phyloP scores from a whole-genome alignment of 1,140 invertebrate species.

The Oncopodura yosiiana region DNA sequence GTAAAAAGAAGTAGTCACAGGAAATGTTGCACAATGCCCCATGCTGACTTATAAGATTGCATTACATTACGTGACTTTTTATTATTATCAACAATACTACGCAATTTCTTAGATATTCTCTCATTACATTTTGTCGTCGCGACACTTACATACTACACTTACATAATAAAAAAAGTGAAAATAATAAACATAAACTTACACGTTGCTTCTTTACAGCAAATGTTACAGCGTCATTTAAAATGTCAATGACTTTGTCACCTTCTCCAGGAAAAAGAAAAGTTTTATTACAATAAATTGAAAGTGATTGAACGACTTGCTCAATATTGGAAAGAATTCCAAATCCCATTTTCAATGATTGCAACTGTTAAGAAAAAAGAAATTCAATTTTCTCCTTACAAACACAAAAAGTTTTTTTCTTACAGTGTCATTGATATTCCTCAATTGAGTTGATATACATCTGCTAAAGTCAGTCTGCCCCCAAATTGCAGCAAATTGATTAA shows the following conservation, averaged over 20 bases:
- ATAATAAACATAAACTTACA: constrained; percentile 27
- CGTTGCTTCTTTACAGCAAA: constrained; percentile 12
- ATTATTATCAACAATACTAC: no score
- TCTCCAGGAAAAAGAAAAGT: constrained; percentile 26
- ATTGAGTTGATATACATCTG: constrained; percentile 14
- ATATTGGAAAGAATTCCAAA: constrained; percentile 13
- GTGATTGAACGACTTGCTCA: constrained; percentile 7
- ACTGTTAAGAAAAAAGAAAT: constrained; percentile 7
- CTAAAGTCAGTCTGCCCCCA: constrained; percentile 29
- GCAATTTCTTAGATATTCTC: no score
- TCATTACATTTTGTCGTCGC: no score
- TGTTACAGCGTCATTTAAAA: constrained; percentile 20
- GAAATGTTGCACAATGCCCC: neutral
- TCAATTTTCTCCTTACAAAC: neutral
- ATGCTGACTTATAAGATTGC: no score
- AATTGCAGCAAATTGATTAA: neutral
- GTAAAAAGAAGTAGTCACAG: neutral
- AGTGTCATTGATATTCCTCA: constrained; percentile 15
- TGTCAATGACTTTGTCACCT: constrained; percentile 28
- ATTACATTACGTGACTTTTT: no score
- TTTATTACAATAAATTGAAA: constrained; percentile 8
- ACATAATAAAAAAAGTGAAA: no score
- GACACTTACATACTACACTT: no score
- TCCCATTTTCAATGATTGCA: constrained; percentile 29
- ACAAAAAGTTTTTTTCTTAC: constrained; percentile 6